Base-by-base conservation (phyloP, 2,888 invertebrate species). In the Synergus japonicus region DNA sequence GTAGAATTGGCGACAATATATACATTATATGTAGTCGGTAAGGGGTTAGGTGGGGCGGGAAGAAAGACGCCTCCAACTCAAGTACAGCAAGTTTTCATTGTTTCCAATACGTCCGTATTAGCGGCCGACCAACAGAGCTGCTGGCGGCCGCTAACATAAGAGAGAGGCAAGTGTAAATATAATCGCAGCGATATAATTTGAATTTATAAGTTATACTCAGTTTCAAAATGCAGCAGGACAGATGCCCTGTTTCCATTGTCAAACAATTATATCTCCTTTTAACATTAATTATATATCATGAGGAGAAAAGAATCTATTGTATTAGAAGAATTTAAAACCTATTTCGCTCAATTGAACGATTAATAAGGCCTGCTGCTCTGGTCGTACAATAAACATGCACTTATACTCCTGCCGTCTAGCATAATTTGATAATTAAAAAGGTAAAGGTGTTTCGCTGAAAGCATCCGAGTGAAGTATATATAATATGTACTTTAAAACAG, bases 361-460 rank as follows among this genome's bases (percentile, higher is more conserved):
- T 87, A 83, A 84, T 87, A 83, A 84, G 79, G 78, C 67, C 81
- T 66, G 81, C 81, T 82, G 84, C 82, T 82, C 83, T 83, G 76
- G 83, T 83, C 81, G 22, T 49, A 46, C 60, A 13, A 60, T 60
- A 22, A 22, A 60, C n/a, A n/a, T n/a, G n/a, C n/a, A n/a, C n/a
- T n/a, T n/a, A 77, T 76, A 69, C 69, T 41, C 73, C 41, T 60
- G 46, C 63, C 41, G 12, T 81, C 83, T 77, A 81, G 88, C 79
- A 88, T 88, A 89, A 89, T 89, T 89, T 81, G 84, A 83, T 89
- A 89, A 89, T 89, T 89, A 89, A 87, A 87, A 87, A 78, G 76
- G 12, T 77, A 87, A 87, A 78, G 76, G 12, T 77, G 77, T 49
- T 64, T 77, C n/a, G n/a, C n/a, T 77, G 43, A 81, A 78, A 82